Evolutionary conservation across 2,888 invertebrate genomes (phyloP).

Genomic region (Scaeva pyrastri): DNA sequence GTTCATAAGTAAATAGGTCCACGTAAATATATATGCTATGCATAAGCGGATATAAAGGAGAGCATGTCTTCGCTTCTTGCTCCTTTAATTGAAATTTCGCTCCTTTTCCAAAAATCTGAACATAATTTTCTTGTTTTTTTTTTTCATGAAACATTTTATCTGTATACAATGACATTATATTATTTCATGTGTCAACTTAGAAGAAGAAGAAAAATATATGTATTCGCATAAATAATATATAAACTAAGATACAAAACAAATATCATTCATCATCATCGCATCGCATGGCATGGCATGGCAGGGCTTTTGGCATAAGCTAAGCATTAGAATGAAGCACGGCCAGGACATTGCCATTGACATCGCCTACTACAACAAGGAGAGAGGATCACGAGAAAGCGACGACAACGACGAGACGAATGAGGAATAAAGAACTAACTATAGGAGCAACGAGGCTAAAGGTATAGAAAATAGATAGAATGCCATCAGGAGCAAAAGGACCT

Average conservation of each 20-base stretch:
- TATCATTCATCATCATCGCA: slow-evolving; percentile 70
- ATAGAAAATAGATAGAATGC: neutral
- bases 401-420: too few relatives aligned
- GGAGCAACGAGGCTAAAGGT: too few relatives aligned
- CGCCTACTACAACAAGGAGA: slow-evolving; percentile 27
- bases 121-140: neutral
- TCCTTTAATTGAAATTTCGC: slow-evolving; percentile 52
- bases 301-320: neutral
- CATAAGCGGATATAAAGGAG: slow-evolving; percentile 42
- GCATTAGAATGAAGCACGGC: neutral
- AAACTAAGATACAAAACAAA: slow-evolving; percentile 47
- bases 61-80: slow-evolving; percentile 44
- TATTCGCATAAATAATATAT: neutral
- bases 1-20: too few relatives aligned
- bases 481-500: slow-evolving; percentile 45
- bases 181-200: slow-evolving; percentile 39
- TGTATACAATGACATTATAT: slow-evolving; percentile 46
- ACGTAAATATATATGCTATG: too few relatives aligned
- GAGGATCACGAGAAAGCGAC: too few relatives aligned
- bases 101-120: slow-evolving; percentile 16
- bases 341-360: slow-evolving; percentile 1
- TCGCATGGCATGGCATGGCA: slow-evolving; percentile 41
- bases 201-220: neutral
- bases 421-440: too few relatives aligned
- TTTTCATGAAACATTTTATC: slow-evolving; percentile 38